Percentiles rank a stretch among this genome's conserved stretches.
Conservation (phyloP, 1,140 invertebrate genomes). For the Drosophila repleta region DNA sequence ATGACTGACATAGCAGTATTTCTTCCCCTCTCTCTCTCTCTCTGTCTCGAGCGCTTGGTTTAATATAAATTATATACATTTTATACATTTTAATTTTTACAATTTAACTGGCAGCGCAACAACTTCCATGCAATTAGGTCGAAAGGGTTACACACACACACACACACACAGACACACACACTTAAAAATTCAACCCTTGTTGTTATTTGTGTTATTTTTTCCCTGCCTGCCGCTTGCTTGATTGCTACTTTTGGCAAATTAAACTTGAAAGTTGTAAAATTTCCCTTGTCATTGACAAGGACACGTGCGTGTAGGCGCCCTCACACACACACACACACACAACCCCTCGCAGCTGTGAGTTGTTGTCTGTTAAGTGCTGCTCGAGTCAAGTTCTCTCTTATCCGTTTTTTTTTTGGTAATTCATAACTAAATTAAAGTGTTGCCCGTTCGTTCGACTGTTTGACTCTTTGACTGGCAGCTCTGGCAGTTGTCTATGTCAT, state of each 20-base stretch:
- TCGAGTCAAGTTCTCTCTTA: slow-evolving; percentile 22
- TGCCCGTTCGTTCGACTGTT: background rate
- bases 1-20: slow-evolving; percentile 35
- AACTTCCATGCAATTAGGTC: slow-evolving; percentile 81
- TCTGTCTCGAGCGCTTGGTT: slow-evolving; percentile 17
- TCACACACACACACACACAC: slow-evolving; percentile 16
- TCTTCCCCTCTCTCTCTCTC: background rate
- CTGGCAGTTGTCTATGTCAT: slow-evolving; percentile 33
- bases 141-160: slow-evolving; percentile 62
- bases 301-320: slow-evolving; percentile 67
- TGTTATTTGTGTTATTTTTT: slow-evolving; percentile 19
- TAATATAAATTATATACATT: slow-evolving; percentile 78
- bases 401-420: slow-evolving; percentile 13
- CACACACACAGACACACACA: slow-evolving; percentile 3
- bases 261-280: slow-evolving; percentile 83
- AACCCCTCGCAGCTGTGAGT: slow-evolving; percentile 16
- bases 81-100: slow-evolving; percentile 80
- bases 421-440: slow-evolving; percentile 65
- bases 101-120: slow-evolving; percentile 68
- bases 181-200: slow-evolving; percentile 45
- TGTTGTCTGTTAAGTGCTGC: slow-evolving; percentile 23
- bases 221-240: slow-evolving; percentile 54
- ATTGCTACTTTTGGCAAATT: slow-evolving; percentile 81
- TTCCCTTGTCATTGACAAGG: slow-evolving; percentile 81
- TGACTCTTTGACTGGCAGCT: slow-evolving; percentile 18